phyloP scores from a whole-genome alignment of 2,113 vertebrate genomes.

The Argyrosomus japonicus region DNA sequence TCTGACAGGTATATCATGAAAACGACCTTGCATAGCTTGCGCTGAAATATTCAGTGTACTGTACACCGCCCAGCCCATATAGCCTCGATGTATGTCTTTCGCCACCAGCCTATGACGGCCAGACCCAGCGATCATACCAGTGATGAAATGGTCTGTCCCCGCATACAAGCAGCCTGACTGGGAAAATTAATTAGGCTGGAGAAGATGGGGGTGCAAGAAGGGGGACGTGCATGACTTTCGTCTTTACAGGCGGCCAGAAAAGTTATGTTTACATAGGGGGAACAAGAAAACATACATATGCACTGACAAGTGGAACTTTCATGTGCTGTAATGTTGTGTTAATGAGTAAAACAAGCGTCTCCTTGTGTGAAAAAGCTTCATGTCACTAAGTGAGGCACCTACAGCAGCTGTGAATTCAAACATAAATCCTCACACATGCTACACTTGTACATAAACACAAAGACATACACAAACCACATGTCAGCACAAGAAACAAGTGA shows the following conservation, averaged over 20 bases:
- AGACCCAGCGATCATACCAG: slow-evolving; percentile 30
- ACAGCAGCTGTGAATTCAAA: slow-evolving; percentile 60
- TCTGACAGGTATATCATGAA: slow-evolving; percentile 56
- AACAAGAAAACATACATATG: slow-evolving; percentile 52
- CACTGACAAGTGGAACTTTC: slow-evolving; percentile 63
- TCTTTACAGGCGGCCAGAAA: slow-evolving; percentile 31
- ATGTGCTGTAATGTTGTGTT: slow-evolving; percentile 60
- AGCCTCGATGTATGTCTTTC: slow-evolving; percentile 59
- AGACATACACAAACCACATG: slow-evolving; percentile 44
- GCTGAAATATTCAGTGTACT: slow-evolving; percentile 40
- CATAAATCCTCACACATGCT: slow-evolving; percentile 47
- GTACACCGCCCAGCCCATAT: slow-evolving; percentile 36
- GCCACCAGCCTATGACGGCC: slow-evolving; percentile 55
- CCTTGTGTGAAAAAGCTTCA: slow-evolving; percentile 35
- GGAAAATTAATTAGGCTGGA: slow-evolving; percentile 52
- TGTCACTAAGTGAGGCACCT: slow-evolving; percentile 24
- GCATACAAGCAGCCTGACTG: slow-evolving; percentile 42
- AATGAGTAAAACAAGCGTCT: slow-evolving; percentile 55
- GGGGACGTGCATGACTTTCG: slow-evolving; percentile 13
- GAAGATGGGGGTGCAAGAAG: slow-evolving; percentile 19
- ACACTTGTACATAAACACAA: slow-evolving; percentile 51
- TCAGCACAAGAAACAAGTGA: slow-evolving; percentile 35
- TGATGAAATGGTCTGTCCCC: slow-evolving; percentile 62
- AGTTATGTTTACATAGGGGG: slow-evolving; percentile 51
- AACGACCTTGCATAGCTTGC: slow-evolving; percentile 40